Evolutionary conservation across 2,888 invertebrate species (phyloP), one percentile per base, ranked within the genome.

Genomic region (Phyllotreta striolata): DNA sequence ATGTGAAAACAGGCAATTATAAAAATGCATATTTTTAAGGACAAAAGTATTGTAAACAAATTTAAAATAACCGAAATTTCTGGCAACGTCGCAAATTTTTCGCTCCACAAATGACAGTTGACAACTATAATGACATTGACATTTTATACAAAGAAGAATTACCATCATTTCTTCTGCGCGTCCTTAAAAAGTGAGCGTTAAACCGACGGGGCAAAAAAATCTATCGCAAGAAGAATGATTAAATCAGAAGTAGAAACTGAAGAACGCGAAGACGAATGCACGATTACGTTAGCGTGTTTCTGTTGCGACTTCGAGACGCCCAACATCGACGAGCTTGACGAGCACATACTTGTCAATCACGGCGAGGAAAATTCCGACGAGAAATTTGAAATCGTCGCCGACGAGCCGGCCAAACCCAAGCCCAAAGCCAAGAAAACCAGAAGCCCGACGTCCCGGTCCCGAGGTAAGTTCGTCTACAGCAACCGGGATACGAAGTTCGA

Each of bases 281-380:
- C 24, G 13, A 68, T 67, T 34, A 34, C 56, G 12, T 65, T 69
- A 51, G 54, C 55, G n/a, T 71, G 71, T 58, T 65, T 67, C 55
- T 62, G 67, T 46, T 73, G 73, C 35, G 57, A 68, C 12, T 73
- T 64, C 51, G 60, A 65, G 63, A 68, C 68, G 5, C 55, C 58
- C 14, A 68, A 67, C 49, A 63, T 71, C 34, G 73, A 73, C 58
- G 69, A 70, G 39, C 63, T 72, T 41, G 73, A 72, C 37, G 70
- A 69, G 6, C 73, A 73, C 44, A 69, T 65, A 37, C 55, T 72
- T 24, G 41, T 67, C 10, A 66, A 43, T 39, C 72, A 72, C 44
- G 70, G 70, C 37, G 66, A 56, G 13, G 59, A 68, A 34, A 41
- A 47, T 7, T 37, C 60, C 6, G 43, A 62, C 6, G 40, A 63